Evolutionary conservation across 2,888 invertebrate genomes (phyloP), one percentile per base, ranked within the genome.

Genomic region (Pseudococcus longispinus): DNA sequence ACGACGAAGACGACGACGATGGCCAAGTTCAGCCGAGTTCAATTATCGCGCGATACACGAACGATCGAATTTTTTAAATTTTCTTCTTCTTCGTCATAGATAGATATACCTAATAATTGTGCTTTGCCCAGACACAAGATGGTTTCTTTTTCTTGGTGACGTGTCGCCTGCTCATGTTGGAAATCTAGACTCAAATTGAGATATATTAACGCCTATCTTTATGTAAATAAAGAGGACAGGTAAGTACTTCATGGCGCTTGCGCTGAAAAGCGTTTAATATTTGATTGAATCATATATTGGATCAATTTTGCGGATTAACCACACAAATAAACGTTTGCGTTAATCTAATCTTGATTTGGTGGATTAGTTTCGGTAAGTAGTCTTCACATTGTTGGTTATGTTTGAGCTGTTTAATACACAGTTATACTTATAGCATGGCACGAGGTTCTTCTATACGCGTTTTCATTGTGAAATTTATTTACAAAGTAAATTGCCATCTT

Each of bases 281-380:
- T 20, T 20, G 0, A 20, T n/a, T 80, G n/a, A 42, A 80, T 80
- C 42, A 42, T 11, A 42, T 18, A 74, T 29, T n/a, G 42, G 42
- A 80, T 80, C 77, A 23, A 80, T 80, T 80, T 80, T 23, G 77
- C 77, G 77, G 77, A 80, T 80, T 80, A 80, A 80, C 37, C 20
- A 80, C 29, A 20, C 42, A 42, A 42, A 42, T 29, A 29, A 18
- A 20, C 29, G 77, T 37, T 80, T 80, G 42, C 37, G 20, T 80
- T 80, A 80, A 80, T 20, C 42, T 29, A 42, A 42, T 80, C 77
- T 80, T 80, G 9, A n/a, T 42, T 80, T 42, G 70, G 77, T n/a
- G 29, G 77, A 80, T 80, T 80, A 80, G 77, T 15, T 80, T 80
- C 77, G 77, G 77, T 80, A 23, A 8, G 9, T 42, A 18, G 42